These are phyloP conservation scores for Gryllus bimaculatus DNA, from an alignment of 1,140 invertebrate species.

Conservation along the genomic window DNA sequence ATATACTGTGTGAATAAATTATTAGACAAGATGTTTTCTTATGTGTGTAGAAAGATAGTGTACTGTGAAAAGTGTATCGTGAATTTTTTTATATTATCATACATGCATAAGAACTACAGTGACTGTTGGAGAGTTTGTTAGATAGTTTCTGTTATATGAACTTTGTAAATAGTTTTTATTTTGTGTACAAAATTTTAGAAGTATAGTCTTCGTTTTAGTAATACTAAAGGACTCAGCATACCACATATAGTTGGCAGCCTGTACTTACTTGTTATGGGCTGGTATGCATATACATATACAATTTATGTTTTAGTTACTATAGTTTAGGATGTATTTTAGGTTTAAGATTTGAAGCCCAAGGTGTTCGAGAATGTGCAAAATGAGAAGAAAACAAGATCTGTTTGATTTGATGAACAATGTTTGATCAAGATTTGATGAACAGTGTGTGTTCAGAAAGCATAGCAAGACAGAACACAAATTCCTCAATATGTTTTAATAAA, in stretches of 20 bases:
- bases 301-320: neutral
- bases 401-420: neutral
- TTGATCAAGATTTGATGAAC: no score
- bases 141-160: neutral
- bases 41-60: neutral
- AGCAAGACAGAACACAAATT: no score
- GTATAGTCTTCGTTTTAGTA: neutral
- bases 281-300: neutral
- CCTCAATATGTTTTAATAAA: no score
- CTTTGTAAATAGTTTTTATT: constrained; percentile 6
- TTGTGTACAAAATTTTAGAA: neutral
- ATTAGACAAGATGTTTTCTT: neutral
- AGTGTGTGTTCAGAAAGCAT: no score
- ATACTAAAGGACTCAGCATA: neutral
- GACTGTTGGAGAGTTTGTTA: neutral
- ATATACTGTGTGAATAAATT: neutral
- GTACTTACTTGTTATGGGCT: neutral
- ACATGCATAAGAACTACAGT: neutral
- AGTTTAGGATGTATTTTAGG: neutral
- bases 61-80: neutral
- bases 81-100: neutral
- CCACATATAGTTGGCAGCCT: neutral
- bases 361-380: neutral
- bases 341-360: neutral
- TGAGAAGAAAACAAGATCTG: neutral